Conservation (phyloP, 1,140 invertebrate genomes). For the Sarcophaga bullata region DNA sequence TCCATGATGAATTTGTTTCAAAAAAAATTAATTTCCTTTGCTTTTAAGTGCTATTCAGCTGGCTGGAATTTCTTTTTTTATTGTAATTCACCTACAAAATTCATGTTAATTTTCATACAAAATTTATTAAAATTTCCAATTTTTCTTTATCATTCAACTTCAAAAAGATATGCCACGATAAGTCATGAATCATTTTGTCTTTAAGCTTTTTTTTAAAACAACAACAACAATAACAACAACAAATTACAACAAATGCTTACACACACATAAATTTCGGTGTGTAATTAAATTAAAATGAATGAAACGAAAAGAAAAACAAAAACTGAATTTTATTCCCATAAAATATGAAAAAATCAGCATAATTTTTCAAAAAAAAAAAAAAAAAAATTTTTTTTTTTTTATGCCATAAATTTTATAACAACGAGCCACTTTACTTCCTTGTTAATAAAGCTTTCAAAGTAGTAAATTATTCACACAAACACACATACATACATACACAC, state of each 20-base stretch:
- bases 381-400: not conserved
- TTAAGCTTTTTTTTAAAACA: conserved; percentile 7
- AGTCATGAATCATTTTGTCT: conserved; percentile 4
- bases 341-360: not conserved
- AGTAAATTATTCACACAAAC: not conserved
- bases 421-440: conserved; percentile 29
- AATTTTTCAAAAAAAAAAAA: too few species aligned
- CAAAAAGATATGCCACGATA: too few species aligned
- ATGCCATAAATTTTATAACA: not conserved
- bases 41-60: too few species aligned
- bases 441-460: conserved; percentile 35
- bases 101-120: too few species aligned
- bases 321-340: not conserved
- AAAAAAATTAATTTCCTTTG: too few species aligned
- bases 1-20: too few species aligned
- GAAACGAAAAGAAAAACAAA: not conserved
- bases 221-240: not conserved
- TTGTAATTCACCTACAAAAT: too few species aligned
- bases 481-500: too few species aligned
- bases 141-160: too few species aligned
- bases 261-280: not conserved
- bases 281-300: not conserved
- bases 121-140: too few species aligned
- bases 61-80: too few species aligned
- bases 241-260: conserved; percentile 2